Evolutionary conservation across 2,888 invertebrate species (phyloP).

Genomic region (Osmoderma eremita): DNA sequence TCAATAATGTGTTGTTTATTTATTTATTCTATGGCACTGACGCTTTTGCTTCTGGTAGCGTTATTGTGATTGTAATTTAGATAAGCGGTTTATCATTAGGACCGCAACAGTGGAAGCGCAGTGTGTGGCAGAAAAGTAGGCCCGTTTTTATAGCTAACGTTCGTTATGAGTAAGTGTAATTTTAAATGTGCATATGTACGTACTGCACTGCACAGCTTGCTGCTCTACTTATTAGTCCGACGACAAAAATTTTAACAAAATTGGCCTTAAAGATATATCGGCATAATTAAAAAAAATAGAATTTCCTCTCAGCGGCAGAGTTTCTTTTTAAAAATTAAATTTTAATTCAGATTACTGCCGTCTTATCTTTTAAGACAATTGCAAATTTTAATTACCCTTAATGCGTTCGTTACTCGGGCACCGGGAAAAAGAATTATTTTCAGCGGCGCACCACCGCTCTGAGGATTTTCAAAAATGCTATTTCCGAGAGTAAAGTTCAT

Average conservation of each 20-base stretch:
- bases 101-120: constrained; percentile 8
- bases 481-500: not conserved
- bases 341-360: not conserved
- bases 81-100: constrained; percentile 24
- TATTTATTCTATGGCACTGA: constrained; percentile 25
- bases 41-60: constrained; percentile 27
- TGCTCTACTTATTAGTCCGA: not conserved
- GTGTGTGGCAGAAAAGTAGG: constrained; percentile 22
- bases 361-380: constrained; percentile 18
- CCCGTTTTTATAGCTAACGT: not conserved
- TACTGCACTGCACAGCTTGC: not conserved
- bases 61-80: constrained; percentile 41
- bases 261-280: too few species aligned
- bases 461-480: not conserved
- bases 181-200: too few species aligned
- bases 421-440: constrained; percentile 10
- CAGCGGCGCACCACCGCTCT: not conserved
- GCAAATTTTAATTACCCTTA: constrained; percentile 23
- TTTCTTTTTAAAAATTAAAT: constrained; percentile 1
- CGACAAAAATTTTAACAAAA: too few species aligned
- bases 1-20: constrained; percentile 20
- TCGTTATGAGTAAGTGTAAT: not conserved
- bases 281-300: not conserved
- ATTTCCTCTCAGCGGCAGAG: not conserved
- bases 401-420: not conserved